phyloP scores from a whole-genome alignment of 2,113 vertebrate genomes.

The Lasiurus cinereus region DNA sequence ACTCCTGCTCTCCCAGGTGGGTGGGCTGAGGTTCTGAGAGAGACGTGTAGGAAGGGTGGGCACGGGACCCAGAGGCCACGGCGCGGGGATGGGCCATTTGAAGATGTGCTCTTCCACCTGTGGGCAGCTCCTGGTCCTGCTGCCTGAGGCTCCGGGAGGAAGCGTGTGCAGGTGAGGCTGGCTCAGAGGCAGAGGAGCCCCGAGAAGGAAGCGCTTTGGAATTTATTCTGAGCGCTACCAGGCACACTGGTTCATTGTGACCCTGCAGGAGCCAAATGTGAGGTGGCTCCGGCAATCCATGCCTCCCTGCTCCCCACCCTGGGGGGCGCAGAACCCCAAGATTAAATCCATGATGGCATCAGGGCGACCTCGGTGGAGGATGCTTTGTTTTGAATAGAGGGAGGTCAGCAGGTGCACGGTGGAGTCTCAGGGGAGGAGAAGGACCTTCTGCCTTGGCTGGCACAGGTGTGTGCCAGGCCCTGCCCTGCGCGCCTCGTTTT shows the following conservation, averaged over 20 bases:
- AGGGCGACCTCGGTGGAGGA: not conserved
- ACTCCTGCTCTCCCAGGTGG: not conserved
- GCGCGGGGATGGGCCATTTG: not conserved
- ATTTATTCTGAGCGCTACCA: not conserved
- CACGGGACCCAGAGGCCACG: not conserved
- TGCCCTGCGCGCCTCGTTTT: not conserved
- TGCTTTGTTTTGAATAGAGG: not conserved
- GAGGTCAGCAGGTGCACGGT: accelerated
- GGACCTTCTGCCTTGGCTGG: accelerated
- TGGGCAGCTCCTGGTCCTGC: not conserved
- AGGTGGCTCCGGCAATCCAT: accelerated
- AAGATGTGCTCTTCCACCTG: not conserved
- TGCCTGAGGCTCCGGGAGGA: accelerated
- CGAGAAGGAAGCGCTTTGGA: too few relatives aligned
- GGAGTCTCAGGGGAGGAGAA: not conserved
- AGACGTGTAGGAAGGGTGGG: not conserved
- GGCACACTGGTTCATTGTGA: not conserved
- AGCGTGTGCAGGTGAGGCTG: accelerated
- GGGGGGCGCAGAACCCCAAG: not conserved
- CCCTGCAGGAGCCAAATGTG: not conserved
- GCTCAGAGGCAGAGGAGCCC: accelerated
- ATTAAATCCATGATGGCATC: accelerated
- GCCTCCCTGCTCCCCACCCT: too few relatives aligned
- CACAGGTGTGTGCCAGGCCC: not conserved
- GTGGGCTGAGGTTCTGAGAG: not conserved